Percentiles rank a stretch among this genome's conserved stretches.
These are phyloP conservation scores for Baccha elongata DNA, from an alignment of 2,888 invertebrate genomes.

Conservation along the genomic window DNA sequence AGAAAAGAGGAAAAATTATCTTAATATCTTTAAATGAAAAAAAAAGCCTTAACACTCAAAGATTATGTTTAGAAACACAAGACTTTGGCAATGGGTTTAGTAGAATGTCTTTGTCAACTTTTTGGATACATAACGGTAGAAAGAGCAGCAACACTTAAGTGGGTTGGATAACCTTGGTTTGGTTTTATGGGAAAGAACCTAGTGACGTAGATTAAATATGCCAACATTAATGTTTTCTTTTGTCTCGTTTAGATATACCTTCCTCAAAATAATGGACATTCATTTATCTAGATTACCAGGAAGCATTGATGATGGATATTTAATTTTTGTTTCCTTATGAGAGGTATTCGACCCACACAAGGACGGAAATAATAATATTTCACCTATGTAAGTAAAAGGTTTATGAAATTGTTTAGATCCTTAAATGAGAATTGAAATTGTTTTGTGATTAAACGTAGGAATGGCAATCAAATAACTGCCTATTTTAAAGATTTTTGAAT, in stretches of 20 bases:
- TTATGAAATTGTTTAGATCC: not conserved
- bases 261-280: not conserved
- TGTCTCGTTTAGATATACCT: not conserved
- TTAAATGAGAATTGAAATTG: slow-evolving; percentile 15
- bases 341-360: no score
- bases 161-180: not conserved
- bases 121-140: not conserved
- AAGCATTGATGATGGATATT: slow-evolving; percentile 22
- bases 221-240: not conserved
- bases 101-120: not conserved
- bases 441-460: not conserved
- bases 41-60: not conserved
- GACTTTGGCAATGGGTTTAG: not conserved
- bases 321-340: slow-evolving; percentile 6
- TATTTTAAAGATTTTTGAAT: no score
- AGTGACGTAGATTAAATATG: not conserved
- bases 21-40: slow-evolving; percentile 1
- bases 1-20: not conserved
- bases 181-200: not conserved
- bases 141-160: not conserved
- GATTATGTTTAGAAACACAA: not conserved
- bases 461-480: no score
- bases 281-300: slow-evolving; percentile 24
- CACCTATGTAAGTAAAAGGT: not conserved
- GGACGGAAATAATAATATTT: no score